A percentile compares a stretch with the other conserved stretches of the same genome.
phyloP scores from a whole-genome alignment of 2,888 invertebrate genomes.

The Stenchaetothrips biformis region DNA sequence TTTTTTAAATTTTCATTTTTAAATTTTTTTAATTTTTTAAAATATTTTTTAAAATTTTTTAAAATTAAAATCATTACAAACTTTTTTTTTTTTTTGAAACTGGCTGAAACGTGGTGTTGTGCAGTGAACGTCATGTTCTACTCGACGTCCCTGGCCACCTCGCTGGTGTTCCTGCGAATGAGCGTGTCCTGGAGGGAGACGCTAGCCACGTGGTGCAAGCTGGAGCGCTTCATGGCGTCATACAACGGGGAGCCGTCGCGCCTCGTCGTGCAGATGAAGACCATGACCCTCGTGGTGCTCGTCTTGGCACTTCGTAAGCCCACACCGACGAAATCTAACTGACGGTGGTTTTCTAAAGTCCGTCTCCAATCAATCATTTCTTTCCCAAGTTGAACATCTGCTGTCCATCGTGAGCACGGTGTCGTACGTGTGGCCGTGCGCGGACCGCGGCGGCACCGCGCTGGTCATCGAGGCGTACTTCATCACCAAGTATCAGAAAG shows the following conservation, averaged over 20 bases:
- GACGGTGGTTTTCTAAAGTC: background rate
- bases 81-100: background rate
- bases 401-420: conserved; percentile 57
- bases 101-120: background rate
- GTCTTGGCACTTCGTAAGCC: background rate
- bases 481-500: conserved; percentile 36
- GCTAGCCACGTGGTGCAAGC: background rate
- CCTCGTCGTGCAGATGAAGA: conserved; percentile 27
- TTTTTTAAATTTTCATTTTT: no score
- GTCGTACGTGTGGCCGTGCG: conserved; percentile 49
- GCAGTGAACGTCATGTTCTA: conserved; percentile 34
- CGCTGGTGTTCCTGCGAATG: conserved; percentile 32
- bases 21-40: no score
- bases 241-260: conserved; percentile 27
- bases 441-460: conserved; percentile 37
- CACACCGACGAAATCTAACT: background rate
- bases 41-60: no score
- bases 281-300: conserved; percentile 24
- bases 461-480: conserved; percentile 44
- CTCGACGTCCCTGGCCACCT: conserved; percentile 30
- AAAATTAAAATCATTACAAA: no score
- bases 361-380: background rate
- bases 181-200: conserved; percentile 31
- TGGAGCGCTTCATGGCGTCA: background rate
- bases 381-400: conserved; percentile 54